Evolutionary conservation across 2,888 invertebrate species (phyloP), one percentile per base, ranked within the genome.

Genomic region (Hypomecis punctinalis): DNA sequence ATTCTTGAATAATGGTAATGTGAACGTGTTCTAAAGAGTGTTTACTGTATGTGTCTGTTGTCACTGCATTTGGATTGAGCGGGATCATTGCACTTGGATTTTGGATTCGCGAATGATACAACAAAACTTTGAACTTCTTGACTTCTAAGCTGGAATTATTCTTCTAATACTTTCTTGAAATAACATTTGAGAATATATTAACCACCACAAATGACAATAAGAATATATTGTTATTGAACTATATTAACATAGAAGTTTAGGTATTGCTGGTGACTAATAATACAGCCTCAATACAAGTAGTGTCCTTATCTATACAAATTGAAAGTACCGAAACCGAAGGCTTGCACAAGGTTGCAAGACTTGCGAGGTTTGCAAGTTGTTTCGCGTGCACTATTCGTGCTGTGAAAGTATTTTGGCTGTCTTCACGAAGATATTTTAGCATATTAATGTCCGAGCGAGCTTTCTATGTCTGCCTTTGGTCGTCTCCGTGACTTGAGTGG

Each of bases 321-420:
- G 72, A 70, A 72, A 74, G 70, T 70, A 63, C 63, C 66, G 63
- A 72, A 73, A 68, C 58, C 64, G 61, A 65, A 68, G 68, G 63
- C 67, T 68, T 54, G 68, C 64, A 67, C 73, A 69, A 72, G 69
- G 70, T 79, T 84, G 82, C 82, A 83, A 80, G 79, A 79, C 77
- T 78, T 83, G 82, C 81, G 83, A 80, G 80, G 79, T 77, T 80
- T 77, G 78, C 81, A 83, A 72, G 71, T 71, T 61, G 63, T 68
- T 83, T 86, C 77, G 86, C 86, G 89, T 90, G 89, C 88, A 83
- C 78, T 88, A 88, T 85, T 76, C 79, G 83, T 85, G 83, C 81
- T 84, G 91, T 91, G 92, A 92, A 93, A 92, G 92, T 92, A 89
- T 90, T 90, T 90, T 75, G 88, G 82, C 79, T 84, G 84, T 87